Conservation (phyloP, 1,140 invertebrate species). For the Procambarus clarkii region DNA sequence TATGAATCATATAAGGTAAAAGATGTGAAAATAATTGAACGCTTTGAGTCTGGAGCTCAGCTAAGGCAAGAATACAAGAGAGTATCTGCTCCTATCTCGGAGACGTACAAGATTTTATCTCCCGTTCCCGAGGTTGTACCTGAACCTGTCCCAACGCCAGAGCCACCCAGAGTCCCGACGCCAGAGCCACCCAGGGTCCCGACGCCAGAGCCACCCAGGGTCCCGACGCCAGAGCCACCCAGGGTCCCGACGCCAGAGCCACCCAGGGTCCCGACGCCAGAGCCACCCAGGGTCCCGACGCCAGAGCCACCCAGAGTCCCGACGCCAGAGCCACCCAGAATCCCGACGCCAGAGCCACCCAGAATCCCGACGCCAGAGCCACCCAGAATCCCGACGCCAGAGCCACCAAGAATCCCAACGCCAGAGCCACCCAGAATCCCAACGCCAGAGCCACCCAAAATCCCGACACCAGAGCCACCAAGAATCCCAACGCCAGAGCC, state of each 20-base stretch:
- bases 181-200: slow-evolving; percentile 17
- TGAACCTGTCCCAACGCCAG: slow-evolving; percentile 47
- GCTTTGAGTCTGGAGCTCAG: slow-evolving; percentile 32
- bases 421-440: slow-evolving; percentile 33
- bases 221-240: slow-evolving; percentile 5
- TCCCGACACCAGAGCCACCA: slow-evolving; percentile 2
- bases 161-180: slow-evolving; percentile 18
- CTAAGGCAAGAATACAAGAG: slow-evolving; percentile 38
- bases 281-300: background rate
- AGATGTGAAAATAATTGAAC: slow-evolving; percentile 36
- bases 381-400: slow-evolving; percentile 19
- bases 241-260: background rate
- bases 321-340: background rate
- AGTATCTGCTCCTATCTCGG: slow-evolving; percentile 10
- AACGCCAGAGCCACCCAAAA: slow-evolving; percentile 9
- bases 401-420: slow-evolving; percentile 16
- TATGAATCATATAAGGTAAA: background rate
- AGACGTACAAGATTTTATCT: slow-evolving; percentile 39
- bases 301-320: background rate
- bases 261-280: background rate
- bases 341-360: background rate
- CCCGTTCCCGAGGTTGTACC: slow-evolving; percentile 59
- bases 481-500: background rate
- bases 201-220: slow-evolving; percentile 36
- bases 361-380: background rate